Conservation (phyloP, 2,888 invertebrate genomes). For the Osmoderma eremita region DNA sequence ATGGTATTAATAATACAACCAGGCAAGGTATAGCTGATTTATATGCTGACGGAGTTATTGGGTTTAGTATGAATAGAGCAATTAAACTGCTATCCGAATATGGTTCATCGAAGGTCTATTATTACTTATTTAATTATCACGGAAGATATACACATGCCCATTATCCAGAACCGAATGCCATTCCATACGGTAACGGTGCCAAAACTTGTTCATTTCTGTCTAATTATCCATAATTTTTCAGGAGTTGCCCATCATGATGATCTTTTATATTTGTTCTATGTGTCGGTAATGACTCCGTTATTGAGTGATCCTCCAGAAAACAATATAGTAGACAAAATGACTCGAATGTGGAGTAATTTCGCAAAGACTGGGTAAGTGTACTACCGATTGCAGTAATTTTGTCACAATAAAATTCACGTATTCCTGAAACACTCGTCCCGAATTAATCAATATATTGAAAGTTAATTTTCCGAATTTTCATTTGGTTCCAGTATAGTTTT, state of each 20-base stretch:
- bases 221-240: conserved; percentile 46
- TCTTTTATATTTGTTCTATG: conserved; percentile 64
- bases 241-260: conserved; percentile 65
- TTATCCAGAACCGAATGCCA: conserved; percentile 64
- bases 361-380: conserved; percentile 57
- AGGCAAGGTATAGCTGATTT: conserved; percentile 63
- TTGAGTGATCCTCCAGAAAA: conserved; percentile 61
- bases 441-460: no score
- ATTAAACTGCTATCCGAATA: conserved; percentile 69
- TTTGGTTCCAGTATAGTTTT: no score
- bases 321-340: conserved; percentile 60
- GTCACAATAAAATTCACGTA: no score
- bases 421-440: no score
- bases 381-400: neutral
- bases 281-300: conserved; percentile 51
- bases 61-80: conserved; percentile 70
- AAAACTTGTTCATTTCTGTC: neutral
- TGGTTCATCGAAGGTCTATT: conserved; percentile 69
- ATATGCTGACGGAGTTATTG: conserved; percentile 70
- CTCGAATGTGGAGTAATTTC: conserved; percentile 64
- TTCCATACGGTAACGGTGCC: conserved; percentile 50
- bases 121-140: conserved; percentile 71
- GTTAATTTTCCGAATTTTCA: no score
- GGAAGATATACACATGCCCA: conserved; percentile 70
- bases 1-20: conserved; percentile 60